Evolutionary conservation across 2,888 invertebrate species (phyloP).

Genomic region (Dryadula phaetusa): DNA sequence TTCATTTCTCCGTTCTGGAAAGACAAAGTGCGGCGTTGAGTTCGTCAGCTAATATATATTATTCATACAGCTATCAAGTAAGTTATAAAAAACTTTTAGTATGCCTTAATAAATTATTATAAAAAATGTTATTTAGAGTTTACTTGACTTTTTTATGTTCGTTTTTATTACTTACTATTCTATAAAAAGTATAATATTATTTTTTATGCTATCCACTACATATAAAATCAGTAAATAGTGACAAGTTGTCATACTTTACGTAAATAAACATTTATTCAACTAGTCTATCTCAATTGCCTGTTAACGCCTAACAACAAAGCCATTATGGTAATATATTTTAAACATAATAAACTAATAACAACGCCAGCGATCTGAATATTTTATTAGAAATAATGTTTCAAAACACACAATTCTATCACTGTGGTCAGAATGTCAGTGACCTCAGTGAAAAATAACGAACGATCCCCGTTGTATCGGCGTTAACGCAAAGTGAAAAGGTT

Average conservation of each 20-base stretch:
- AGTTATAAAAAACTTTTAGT: too few relatives aligned
- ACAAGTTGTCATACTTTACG: constrained; percentile 3
- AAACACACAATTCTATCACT: constrained; percentile 50
- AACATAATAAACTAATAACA: constrained; percentile 24
- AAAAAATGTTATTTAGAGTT: too few relatives aligned
- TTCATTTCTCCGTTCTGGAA: too few relatives aligned
- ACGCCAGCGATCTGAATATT: constrained; percentile 32
- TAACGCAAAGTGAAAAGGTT: constrained; percentile 17
- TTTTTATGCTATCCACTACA: background rate
- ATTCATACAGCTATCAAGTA: too few relatives aligned
- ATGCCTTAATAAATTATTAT: too few relatives aligned
- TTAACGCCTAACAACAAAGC: constrained; percentile 20
- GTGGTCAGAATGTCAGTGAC: constrained; percentile 50
- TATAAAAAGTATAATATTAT: background rate
- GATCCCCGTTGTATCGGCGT: background rate
- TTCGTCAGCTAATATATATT: too few relatives aligned
- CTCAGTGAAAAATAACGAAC: constrained; percentile 41
- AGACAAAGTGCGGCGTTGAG: too few relatives aligned
- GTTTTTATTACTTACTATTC: background rate
- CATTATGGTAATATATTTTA: constrained; percentile 26
- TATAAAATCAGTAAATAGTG: constrained; percentile 4
- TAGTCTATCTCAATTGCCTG: constrained; percentile 13
- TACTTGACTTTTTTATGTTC: background rate
- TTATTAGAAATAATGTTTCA: constrained; percentile 59
- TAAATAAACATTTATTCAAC: constrained; percentile 6